Evolutionary conservation across 2,888 invertebrate species (phyloP), one percentile per base, ranked within the genome.

Genomic region (Eupithecia tripunctaria): DNA sequence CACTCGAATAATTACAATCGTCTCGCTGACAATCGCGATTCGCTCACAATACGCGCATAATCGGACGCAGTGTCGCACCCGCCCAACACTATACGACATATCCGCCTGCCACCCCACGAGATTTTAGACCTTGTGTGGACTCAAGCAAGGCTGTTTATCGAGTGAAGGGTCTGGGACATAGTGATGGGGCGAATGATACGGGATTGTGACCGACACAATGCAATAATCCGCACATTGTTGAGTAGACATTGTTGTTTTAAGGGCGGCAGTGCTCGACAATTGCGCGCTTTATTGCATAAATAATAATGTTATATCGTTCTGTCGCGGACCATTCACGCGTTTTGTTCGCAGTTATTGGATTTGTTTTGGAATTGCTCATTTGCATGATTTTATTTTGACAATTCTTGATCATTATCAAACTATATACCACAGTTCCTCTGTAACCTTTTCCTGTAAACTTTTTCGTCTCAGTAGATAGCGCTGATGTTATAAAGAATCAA

Each of bases 211-310:
- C 85, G 88, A 88, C 89, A 95, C 95, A 95, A 95, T 95, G 94
- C 94, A 95, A 94, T 95, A 95, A 95, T 95, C 95, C 92, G 89
- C 81, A 91, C 88, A 95, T 95, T 95, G 95, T 95, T 89, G 91
- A 90, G 84, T 89, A 89, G 90, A 92, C 94, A 94, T 94, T 94
- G 94, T 94, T 94, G 94, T 94, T 94, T 94, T 94, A 94, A 94
- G 94, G 93, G 92, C 89, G 93, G 91, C 83, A 88, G 86, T 88
- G 87, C 86, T 87, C 86, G 88, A 93, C 94, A 93, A 94, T 93
- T 92, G 94, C 88, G 85, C 88, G 91, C 91, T 93, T 93, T 94
- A 94, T 94, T 94, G 93, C 94, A 91, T 94, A 94, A 94, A 94
- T 94, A 94, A 94, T 93, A 93, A 92, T 91, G 90, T 93, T 93